A percentile compares a stretch with the other conserved stretches of the same genome.
phyloP scores from a whole-genome alignment of 1,140 invertebrate species.

The Nephotettix cincticeps region DNA sequence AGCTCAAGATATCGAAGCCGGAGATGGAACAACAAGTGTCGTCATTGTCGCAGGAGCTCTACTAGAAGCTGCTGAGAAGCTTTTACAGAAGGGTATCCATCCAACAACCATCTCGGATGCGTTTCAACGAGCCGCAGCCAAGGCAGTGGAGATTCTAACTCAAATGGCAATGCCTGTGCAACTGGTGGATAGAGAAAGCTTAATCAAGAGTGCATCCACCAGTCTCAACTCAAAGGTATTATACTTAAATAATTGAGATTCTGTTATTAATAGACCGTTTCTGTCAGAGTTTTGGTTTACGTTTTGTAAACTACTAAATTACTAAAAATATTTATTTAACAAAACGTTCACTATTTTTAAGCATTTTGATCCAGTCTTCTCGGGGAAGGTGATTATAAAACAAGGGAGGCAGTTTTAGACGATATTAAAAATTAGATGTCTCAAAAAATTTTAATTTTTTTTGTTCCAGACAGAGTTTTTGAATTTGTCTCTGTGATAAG shows the following conservation, averaged over 20 bases:
- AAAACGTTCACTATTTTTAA: no score
- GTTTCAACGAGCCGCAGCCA: slow-evolving; percentile 86
- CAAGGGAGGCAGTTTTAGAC: no score
- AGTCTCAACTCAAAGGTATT: slow-evolving; percentile 95
- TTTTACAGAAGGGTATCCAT: slow-evolving; percentile 94
- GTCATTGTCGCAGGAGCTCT: slow-evolving; percentile 95
- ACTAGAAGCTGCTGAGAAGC: slow-evolving; percentile 90
- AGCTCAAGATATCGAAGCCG: slow-evolving; percentile 98
- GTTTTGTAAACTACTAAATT: no score
- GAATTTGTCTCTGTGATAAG: no score
- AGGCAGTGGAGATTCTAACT: slow-evolving; percentile 84
- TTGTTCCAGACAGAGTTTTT: no score
- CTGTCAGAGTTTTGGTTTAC: no score
- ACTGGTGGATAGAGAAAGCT: slow-evolving; percentile 80
- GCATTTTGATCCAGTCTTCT: no score
- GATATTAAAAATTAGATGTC: no score
- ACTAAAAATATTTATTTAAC: no score
- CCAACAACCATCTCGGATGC: slow-evolving; percentile 96
- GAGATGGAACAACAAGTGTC: slow-evolving; percentile 98
- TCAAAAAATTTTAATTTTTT: no score
- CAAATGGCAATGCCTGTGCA: slow-evolving; percentile 86
- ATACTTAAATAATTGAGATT: background rate
- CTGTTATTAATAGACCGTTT: no score
- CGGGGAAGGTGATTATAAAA: no score
- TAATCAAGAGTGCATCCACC: slow-evolving; percentile 94